A percentile compares a stretch with the other conserved stretches of the same genome.
These are phyloP conservation scores for Punctoribates punctum DNA, from an alignment of 2,888 invertebrate genomes.

Conservation along the genomic window DNA sequence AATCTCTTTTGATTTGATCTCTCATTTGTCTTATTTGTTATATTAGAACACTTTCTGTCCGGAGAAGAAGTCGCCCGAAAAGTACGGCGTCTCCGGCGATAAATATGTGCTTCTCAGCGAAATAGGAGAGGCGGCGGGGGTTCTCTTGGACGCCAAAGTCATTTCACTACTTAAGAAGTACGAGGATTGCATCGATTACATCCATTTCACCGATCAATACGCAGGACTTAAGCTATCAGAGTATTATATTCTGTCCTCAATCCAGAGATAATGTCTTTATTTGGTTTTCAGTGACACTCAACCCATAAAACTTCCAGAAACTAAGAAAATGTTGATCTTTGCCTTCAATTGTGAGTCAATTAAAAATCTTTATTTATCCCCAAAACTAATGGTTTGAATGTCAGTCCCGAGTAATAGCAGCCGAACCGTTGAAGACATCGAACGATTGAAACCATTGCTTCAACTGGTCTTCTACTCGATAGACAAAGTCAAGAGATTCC, in stretches of 20 bases:
- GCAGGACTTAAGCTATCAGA: slow-evolving; percentile 85
- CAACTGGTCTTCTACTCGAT: slow-evolving; percentile 85
- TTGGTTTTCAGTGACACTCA: slow-evolving; percentile 59
- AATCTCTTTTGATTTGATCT: not conserved
- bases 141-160: slow-evolving; percentile 73
- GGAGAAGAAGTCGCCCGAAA: slow-evolving; percentile 75
- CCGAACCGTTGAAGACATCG: slow-evolving; percentile 60
- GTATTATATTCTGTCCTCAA: slow-evolving; percentile 60
- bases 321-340: slow-evolving; percentile 74
- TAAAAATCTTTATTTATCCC: slow-evolving; percentile 43
- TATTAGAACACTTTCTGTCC: slow-evolving; percentile 66
- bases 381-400: slow-evolving; percentile 36
- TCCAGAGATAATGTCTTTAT: not conserved
- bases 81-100: slow-evolving; percentile 69
- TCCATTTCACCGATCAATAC: slow-evolving; percentile 96
- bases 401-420: slow-evolving; percentile 54
- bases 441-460: slow-evolving; percentile 73
- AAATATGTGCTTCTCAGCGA: slow-evolving; percentile 76
- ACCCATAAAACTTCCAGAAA: slow-evolving; percentile 63
- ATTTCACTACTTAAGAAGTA: slow-evolving; percentile 60
- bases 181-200: slow-evolving; percentile 80
- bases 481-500: slow-evolving; percentile 81
- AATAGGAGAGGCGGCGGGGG: slow-evolving; percentile 78
- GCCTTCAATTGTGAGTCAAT: slow-evolving; percentile 63
- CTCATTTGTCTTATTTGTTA: slow-evolving; percentile 37